These are phyloP conservation scores for Ormyrus rosae DNA, from an alignment of 2,888 invertebrate species.

Conservation along the genomic window DNA sequence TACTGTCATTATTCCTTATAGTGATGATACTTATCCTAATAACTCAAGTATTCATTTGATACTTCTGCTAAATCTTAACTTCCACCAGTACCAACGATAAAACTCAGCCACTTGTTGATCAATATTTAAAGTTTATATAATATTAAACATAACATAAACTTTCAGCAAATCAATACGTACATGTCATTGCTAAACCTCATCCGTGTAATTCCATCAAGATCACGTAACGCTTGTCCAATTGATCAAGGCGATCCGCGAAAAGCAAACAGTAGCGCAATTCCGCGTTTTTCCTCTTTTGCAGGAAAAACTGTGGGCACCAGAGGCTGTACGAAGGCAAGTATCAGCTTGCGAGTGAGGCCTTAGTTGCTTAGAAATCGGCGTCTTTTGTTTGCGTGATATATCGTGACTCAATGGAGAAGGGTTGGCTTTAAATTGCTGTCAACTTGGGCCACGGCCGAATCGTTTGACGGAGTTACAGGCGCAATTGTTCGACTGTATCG, in stretches of 20 bases:
- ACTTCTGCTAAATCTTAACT: too few species aligned
- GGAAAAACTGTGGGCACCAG: too few species aligned
- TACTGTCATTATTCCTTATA: too few species aligned
- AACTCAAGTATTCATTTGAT: too few species aligned
- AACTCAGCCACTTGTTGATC: too few species aligned
- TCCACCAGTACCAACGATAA: too few species aligned
- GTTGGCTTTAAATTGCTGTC: slow-evolving; percentile 72
- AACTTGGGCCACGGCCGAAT: slow-evolving; percentile 74
- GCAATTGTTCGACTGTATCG: slow-evolving; percentile 61
- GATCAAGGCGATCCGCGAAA: not conserved
- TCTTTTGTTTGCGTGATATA: slow-evolving; percentile 41
- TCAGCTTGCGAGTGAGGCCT: not conserved
- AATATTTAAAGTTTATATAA: too few species aligned
- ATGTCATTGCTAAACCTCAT: not conserved
- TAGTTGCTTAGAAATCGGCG: slow-evolving; percentile 30
- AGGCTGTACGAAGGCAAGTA: not conserved
- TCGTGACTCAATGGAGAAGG: slow-evolving; percentile 45
- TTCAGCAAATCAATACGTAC: too few species aligned
- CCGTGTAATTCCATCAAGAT: not conserved
- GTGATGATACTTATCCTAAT: too few species aligned
- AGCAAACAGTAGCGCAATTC: not conserved
- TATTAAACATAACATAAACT: too few species aligned
- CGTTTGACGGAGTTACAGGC: slow-evolving; percentile 71
- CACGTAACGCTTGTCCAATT: not conserved
- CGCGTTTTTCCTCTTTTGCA: not conserved